Conservation (phyloP, 2,888 invertebrate genomes). For the Leptinotarsa peninsularis region DNA sequence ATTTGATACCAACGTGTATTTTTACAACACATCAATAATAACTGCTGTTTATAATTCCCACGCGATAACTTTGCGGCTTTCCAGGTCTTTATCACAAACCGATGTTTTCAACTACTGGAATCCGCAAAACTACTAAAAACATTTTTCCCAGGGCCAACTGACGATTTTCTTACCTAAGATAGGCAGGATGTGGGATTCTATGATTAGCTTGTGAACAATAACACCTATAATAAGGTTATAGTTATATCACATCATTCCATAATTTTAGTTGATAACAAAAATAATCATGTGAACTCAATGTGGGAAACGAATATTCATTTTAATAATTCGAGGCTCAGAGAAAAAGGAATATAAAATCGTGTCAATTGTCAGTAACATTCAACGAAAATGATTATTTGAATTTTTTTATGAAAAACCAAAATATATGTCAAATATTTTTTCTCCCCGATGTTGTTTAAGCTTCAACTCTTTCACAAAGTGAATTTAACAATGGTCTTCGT, state of each 20-base stretch:
- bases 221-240: neutral
- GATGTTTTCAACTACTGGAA: neutral
- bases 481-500: neutral
- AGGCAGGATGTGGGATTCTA: slow-evolving; percentile 7
- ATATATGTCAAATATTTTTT: neutral
- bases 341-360: no score
- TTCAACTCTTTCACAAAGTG: neutral
- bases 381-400: no score
- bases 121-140: slow-evolving; percentile 1
- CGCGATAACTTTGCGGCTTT: slow-evolving; percentile 13
- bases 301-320: no score
- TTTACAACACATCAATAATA: neutral
- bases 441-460: neutral
- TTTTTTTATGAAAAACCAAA: neutral
- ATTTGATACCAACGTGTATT: neutral
- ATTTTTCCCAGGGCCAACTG: slow-evolving; percentile 4
- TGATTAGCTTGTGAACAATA: neutral
- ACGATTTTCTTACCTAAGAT: neutral
- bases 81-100: neutral
- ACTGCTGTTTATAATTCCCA: neutral
- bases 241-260: no score
- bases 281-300: neutral
- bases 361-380: no score
- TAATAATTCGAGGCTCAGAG: no score
- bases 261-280: neutral